A percentile compares a stretch with the other conserved stretches of the same genome.
phyloP scores from a whole-genome alignment of 2,797 vertebrate genomes.

The Macropus fuliginosus region DNA sequence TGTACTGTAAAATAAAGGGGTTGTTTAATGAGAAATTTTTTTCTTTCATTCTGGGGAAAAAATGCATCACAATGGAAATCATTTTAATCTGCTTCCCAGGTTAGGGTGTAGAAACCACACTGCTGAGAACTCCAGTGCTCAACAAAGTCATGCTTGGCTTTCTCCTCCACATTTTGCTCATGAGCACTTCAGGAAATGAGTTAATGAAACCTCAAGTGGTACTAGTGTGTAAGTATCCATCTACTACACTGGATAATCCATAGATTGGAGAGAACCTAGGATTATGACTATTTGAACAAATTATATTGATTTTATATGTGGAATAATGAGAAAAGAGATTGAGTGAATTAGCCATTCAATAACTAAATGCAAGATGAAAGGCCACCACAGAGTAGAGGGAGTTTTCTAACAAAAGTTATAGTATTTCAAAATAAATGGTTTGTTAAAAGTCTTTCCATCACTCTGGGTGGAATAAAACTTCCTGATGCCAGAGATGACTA shows the following conservation, averaged over 20 bases:
- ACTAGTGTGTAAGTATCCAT: neutral
- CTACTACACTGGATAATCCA: slow-evolving; percentile 2
- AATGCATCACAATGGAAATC: neutral
- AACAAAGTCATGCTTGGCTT: slow-evolving; percentile 14
- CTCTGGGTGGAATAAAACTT: neutral
- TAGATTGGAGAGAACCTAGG: slow-evolving; percentile 2
- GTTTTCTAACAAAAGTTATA: slow-evolving; percentile 14
- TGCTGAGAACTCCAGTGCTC: neutral
- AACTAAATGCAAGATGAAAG: slow-evolving; percentile 15
- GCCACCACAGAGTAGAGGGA: neutral
- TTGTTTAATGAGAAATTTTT: neutral
- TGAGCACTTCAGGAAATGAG: neutral
- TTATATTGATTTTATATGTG: slow-evolving; percentile 13
- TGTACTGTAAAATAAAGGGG: slow-evolving; percentile 30
- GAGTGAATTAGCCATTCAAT: slow-evolving; percentile 8
- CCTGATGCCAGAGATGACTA: neutral
- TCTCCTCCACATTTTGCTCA: neutral
- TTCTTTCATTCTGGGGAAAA: neutral
- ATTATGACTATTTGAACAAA: neutral
- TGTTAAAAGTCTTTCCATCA: slow-evolving; percentile 25
- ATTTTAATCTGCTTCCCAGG: neutral
- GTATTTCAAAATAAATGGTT: slow-evolving; percentile 12
- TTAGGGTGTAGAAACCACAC: slow-evolving; percentile 6
- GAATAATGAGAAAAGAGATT: neutral
- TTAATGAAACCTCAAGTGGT: slow-evolving; percentile 5